Evolutionary conservation across 2,888 invertebrate genomes (phyloP), one percentile per base, ranked within the genome.

Genomic region (Muschampia plurimacula): DNA sequence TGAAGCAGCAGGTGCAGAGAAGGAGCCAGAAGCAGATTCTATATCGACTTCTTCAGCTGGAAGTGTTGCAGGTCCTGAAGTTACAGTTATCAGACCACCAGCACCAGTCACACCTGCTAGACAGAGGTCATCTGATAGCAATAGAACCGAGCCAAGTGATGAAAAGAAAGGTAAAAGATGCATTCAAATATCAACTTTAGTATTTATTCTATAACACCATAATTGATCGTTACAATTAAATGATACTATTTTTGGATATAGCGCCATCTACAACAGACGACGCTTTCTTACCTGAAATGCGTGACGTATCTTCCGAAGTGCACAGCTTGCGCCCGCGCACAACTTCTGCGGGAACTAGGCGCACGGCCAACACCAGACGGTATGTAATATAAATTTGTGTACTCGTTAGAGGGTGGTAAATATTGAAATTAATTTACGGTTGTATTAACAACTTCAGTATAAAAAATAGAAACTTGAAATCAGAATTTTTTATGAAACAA

Each of bases 81-180:
- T 92, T 1, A 93, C 93, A 0, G 89, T 93, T 4, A 81, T 94
- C 66, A 89, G 87, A 72, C 79, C 88, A 0, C 89, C 89, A 22
- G 87, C 90, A 0, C 84, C 89, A 0, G 77, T 84, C 32, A 89
- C 89, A 0, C 92, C 93, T 4, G 90, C 89, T 0, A 82, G 95
- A 52, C 96, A 95, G 68, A 88, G 90, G 60, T 95, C 95, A 15
- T 93, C 95, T 0, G 96, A 96, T 74, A 96, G 95, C 76, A 95
- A 95, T 67, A 85, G 89, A 65, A 94, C 94, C 5, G 93, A 93
- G 73, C 93, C 91, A 7, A 93, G 93, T 72, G 93, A 93, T 49
- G 94, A 93, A 28, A 94, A 92, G 80, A 94, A 91, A 90, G 92
- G 93, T 93, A 52, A 59, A n/a, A 32, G 1, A 36, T 59, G 6